Evolutionary conservation across 2,888 invertebrate species (phyloP).

Genomic region (Seira ritae): DNA sequence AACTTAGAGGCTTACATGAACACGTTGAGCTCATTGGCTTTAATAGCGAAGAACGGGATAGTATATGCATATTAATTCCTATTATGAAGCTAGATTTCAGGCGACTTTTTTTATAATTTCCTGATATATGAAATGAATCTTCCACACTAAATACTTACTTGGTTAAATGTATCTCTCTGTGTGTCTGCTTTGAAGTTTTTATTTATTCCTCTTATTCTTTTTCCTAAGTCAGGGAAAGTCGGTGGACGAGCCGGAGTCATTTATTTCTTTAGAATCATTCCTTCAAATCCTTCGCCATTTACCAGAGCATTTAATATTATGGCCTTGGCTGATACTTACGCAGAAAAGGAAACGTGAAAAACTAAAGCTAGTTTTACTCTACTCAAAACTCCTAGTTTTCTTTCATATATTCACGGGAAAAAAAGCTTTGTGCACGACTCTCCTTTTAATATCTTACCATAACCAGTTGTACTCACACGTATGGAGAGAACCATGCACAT

Average conservation of each 20-base stretch:
- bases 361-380: slow-evolving; percentile 40
- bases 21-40: slow-evolving; percentile 43
- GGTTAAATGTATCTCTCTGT: too few relatives aligned
- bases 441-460: slow-evolving; percentile 25
- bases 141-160: too few relatives aligned
- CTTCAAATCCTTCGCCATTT: slow-evolving; percentile 51
- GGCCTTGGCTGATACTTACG: slow-evolving; percentile 49
- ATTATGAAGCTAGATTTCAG: too few relatives aligned
- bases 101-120: too few relatives aligned
- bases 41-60: too few relatives aligned
- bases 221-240: not conserved
- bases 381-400: too few relatives aligned
- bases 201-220: slow-evolving; percentile 49
- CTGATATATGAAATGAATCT: too few relatives aligned
- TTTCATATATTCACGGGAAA: not conserved
- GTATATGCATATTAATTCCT: too few relatives aligned
- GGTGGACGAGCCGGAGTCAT: slow-evolving; percentile 34
- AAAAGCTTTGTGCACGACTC: slow-evolving; percentile 21
- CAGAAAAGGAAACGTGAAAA: slow-evolving; percentile 1
- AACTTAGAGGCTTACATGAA: slow-evolving; percentile 33
- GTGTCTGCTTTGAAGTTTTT: too few relatives aligned
- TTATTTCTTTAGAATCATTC: slow-evolving; percentile 66
- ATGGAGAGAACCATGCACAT: too few relatives aligned
- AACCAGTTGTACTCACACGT: too few relatives aligned
- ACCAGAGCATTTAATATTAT: slow-evolving; percentile 51